These are phyloP conservation scores for Cichlasoma orientale DNA, from an alignment of 2,797 vertebrate genomes.

Conservation along the genomic window DNA sequence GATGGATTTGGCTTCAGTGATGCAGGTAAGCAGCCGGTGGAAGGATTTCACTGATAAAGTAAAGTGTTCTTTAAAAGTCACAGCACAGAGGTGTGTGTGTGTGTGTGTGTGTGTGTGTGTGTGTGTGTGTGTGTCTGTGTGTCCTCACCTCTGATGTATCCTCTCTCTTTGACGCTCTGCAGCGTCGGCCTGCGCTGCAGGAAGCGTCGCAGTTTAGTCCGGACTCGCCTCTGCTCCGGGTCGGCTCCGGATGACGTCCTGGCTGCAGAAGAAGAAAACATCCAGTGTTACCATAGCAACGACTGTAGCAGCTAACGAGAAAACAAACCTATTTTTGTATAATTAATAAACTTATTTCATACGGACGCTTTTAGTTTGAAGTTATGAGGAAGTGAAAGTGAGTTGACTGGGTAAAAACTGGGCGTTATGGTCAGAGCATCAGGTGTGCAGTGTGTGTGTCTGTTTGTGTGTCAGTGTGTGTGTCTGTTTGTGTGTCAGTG, in stretches of 20 bases:
- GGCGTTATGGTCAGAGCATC: no score
- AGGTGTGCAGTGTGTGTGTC: no score
- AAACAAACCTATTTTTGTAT: no score
- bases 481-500: no score
- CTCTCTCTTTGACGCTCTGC: slow-evolving; percentile 87
- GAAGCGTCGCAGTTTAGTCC: slow-evolving; percentile 85
- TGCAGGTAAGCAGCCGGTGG: neutral
- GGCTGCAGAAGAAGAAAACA: slow-evolving; percentile 13
- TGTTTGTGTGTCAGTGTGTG: no score
- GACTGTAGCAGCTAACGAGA: neutral
- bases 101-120: no score
- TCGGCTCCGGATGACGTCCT: slow-evolving; percentile 56
- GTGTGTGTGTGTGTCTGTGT: no score
- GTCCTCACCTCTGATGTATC: slow-evolving; percentile 84
- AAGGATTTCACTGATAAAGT: no score
- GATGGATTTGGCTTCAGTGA: neutral
- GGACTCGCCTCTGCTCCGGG: slow-evolving; percentile 64
- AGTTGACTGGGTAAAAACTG: no score
- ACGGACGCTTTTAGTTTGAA: slow-evolving; percentile 3
- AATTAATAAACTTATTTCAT: neutral
- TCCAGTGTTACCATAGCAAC: neutral
- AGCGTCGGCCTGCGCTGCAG: slow-evolving; percentile 86
- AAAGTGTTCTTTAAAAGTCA: neutral
- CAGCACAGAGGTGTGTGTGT: no score
- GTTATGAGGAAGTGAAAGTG: neutral